phyloP scores from a whole-genome alignment of 2,888 invertebrate species.

The Caenorhabditis afra region DNA sequence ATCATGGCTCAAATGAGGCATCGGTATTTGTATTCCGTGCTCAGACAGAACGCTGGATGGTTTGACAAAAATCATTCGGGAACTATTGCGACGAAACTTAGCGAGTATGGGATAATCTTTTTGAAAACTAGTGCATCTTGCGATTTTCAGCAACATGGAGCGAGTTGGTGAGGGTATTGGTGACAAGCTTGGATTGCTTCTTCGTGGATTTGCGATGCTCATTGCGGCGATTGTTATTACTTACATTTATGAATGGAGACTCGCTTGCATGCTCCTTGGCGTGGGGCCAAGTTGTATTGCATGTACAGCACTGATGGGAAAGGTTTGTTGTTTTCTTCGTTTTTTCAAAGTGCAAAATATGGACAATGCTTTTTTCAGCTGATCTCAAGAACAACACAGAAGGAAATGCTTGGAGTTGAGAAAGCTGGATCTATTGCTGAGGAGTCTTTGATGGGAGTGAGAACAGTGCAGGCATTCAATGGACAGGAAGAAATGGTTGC shows the following conservation, averaged over 20 bases:
- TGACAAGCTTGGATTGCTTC: slow-evolving; percentile 70
- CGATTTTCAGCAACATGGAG: slow-evolving; percentile 62
- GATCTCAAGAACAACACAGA: slow-evolving; percentile 66
- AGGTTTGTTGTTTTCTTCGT: slow-evolving; percentile 42
- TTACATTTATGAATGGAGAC: slow-evolving; percentile 72
- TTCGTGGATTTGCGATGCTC: slow-evolving; percentile 71
- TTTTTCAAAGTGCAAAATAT: too few relatives aligned
- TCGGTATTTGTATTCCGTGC: slow-evolving; percentile 65
- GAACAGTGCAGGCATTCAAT: slow-evolving; percentile 75
- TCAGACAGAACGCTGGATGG: slow-evolving; percentile 76
- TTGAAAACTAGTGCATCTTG: background rate
- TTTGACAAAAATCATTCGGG: slow-evolving; percentile 73
- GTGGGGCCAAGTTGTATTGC: slow-evolving; percentile 68
- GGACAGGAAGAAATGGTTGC: slow-evolving; percentile 73
- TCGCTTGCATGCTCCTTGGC: slow-evolving; percentile 70
- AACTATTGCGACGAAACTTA: slow-evolving; percentile 67
- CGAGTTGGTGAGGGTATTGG: slow-evolving; percentile 61
- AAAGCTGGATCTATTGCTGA: slow-evolving; percentile 75
- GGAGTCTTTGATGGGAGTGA: slow-evolving; percentile 72
- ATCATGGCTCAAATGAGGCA: slow-evolving; percentile 68
- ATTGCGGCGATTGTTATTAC: slow-evolving; percentile 64
- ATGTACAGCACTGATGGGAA: slow-evolving; percentile 70
- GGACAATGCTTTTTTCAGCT: too few relatives aligned
- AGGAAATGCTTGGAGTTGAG: slow-evolving; percentile 64
- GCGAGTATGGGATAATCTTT: slow-evolving; percentile 65